A percentile compares a stretch with the other conserved stretches of the same genome.
Conservation (phyloP, 2,888 invertebrate species). For the Yponomeuta malinellus region DNA sequence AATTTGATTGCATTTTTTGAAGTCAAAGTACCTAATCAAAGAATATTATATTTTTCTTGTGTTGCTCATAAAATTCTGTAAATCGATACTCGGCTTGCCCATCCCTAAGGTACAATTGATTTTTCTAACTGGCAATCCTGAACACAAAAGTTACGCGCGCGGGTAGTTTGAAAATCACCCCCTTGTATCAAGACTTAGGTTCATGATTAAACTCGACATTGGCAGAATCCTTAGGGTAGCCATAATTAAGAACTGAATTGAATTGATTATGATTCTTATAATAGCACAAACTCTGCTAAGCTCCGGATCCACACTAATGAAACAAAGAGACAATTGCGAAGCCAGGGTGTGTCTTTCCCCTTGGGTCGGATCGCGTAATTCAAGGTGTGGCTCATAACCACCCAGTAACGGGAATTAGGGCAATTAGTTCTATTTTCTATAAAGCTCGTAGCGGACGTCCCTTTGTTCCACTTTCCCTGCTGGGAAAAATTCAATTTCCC, state of each 20-base stretch:
- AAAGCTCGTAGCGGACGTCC: not conserved
- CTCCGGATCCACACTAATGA: not conserved
- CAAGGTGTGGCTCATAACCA: conserved; percentile 63
- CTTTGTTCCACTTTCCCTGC: not conserved
- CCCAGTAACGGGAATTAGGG: conserved; percentile 50
- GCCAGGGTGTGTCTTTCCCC: conserved; percentile 34
- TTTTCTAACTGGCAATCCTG: not conserved
- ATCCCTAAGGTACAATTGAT: not conserved
- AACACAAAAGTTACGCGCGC: conserved; percentile 16
- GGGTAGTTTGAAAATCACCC: conserved; percentile 22
- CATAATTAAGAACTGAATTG: too few species aligned
- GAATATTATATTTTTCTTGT: too few species aligned
- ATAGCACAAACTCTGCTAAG: too few species aligned
- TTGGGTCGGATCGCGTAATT: conserved; percentile 41
- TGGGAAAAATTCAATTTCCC: not conserved
- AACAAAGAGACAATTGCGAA: conserved; percentile 18
- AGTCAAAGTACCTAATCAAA: too few species aligned
- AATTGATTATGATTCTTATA: too few species aligned
- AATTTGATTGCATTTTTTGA: too few species aligned
- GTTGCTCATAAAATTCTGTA: too few species aligned
- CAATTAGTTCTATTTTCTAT: conserved; percentile 50
- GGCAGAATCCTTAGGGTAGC: too few species aligned
- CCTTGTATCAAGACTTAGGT: conserved; percentile 12
- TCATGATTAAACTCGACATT: not conserved
- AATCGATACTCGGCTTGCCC: too few species aligned